A percentile compares a stretch with the other conserved stretches of the same genome.
Conservation (phyloP, 2,888 invertebrate species). For the Mallateleia sp. region DNA sequence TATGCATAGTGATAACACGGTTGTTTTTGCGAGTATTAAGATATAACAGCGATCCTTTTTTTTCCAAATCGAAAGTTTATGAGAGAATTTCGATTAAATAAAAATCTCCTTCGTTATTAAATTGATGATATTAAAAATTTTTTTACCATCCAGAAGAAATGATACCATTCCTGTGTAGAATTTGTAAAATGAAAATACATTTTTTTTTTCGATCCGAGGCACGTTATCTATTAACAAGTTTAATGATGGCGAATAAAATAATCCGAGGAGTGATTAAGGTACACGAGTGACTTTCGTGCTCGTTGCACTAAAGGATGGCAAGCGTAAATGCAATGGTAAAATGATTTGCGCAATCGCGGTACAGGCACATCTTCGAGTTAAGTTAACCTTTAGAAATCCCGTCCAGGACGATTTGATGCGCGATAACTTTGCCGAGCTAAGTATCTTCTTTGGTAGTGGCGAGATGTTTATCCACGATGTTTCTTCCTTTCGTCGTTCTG, state of each 20-base stretch:
- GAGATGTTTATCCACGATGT: constrained; percentile 71
- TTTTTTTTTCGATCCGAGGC: too few species aligned
- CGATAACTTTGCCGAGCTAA: constrained; percentile 73
- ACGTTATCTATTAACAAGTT: neutral
- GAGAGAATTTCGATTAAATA: too few species aligned
- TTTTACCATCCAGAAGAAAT: too few species aligned
- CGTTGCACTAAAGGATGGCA: neutral
- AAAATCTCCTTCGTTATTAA: too few species aligned
- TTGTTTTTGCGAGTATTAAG: too few species aligned
- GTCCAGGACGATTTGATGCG: constrained; percentile 72
- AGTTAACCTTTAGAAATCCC: constrained; percentile 74
- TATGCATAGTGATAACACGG: too few species aligned
- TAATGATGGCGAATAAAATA: constrained; percentile 44
- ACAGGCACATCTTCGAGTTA: constrained; percentile 70
- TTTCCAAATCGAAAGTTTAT: too few species aligned
- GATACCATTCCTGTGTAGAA: too few species aligned
- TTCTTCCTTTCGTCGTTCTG: constrained; percentile 48
- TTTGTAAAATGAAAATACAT: too few species aligned
- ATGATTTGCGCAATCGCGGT: constrained; percentile 72
- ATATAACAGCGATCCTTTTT: too few species aligned
- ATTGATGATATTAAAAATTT: too few species aligned
- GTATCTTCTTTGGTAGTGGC: constrained; percentile 58
- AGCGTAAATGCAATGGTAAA: constrained; percentile 44
- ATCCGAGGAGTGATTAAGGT: constrained; percentile 26
- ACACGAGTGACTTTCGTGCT: constrained; percentile 59